These are phyloP conservation scores for Pogonomyrmex californicus DNA, from an alignment of 1,140 invertebrate species.

Conservation along the genomic window DNA sequence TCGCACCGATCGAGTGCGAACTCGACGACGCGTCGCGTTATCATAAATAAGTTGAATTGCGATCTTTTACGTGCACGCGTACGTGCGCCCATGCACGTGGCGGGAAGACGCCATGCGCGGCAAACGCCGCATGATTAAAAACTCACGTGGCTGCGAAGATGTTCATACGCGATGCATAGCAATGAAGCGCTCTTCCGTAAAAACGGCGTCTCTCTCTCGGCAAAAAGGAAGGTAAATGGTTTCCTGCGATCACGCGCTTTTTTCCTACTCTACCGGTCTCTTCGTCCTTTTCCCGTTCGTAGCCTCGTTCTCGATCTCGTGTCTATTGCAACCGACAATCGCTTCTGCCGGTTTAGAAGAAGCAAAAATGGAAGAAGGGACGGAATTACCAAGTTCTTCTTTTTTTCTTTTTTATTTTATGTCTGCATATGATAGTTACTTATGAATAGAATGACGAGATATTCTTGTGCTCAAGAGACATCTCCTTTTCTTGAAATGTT, in stretches of 20 bases:
- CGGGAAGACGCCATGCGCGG: conserved; percentile 6
- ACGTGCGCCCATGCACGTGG: conserved; percentile 40
- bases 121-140: conserved; percentile 53
- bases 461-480: neutral
- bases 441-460: neutral
- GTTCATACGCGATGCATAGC: conserved; percentile 55
- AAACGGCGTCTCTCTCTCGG: conserved; percentile 39
- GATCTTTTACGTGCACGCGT: conserved; percentile 29
- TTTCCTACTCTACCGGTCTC: neutral
- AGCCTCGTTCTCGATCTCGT: conserved; percentile 16
- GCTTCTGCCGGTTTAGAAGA: neutral
- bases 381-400: neutral
- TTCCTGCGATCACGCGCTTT: conserved; percentile 31
- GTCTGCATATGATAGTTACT: conserved; percentile 3
- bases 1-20: neutral
- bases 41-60: conserved; percentile 37
- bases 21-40: conserved; percentile 26
- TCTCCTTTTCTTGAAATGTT: conserved; percentile 7
- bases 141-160: conserved; percentile 31
- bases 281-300: neutral
- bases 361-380: conserved; percentile 9
- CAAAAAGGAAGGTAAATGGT: conserved; percentile 50
- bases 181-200: conserved; percentile 48
- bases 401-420: conserved; percentile 17
- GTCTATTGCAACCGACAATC: neutral